phyloP scores from a whole-genome alignment of 2,888 invertebrate species.

The Cinara cedri region DNA sequence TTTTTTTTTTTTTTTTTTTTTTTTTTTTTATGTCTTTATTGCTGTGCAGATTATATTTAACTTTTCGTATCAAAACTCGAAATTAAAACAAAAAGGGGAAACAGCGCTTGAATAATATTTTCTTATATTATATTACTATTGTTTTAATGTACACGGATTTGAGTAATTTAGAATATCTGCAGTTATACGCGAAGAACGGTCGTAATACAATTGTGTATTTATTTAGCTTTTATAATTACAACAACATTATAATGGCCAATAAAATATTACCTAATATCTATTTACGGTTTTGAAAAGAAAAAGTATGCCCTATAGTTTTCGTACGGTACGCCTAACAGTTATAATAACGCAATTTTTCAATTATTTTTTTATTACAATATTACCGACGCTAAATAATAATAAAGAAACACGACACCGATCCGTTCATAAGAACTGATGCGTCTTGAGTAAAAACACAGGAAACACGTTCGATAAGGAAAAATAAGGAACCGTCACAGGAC shows the following conservation, averaged over 20 bases:
- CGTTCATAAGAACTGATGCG: too few species aligned
- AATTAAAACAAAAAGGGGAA: conserved; percentile 30
- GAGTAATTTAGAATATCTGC: background rate
- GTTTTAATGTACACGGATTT: conserved; percentile 26
- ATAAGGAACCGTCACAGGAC: too few species aligned
- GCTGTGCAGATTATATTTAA: conserved; percentile 32
- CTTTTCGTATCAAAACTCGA: conserved; percentile 38
- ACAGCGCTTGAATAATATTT: background rate
- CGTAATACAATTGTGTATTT: conserved; percentile 4
- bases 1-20: conserved; percentile 23
- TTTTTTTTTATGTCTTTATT: conserved; percentile 30
- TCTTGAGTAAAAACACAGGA: too few species aligned
- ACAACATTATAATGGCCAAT: conserved; percentile 21
- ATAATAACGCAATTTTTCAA: too few species aligned
- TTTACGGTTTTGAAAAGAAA: too few species aligned
- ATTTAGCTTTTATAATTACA: conserved; percentile 1
- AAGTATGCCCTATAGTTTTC: too few species aligned
- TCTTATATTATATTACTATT: conserved; percentile 4
- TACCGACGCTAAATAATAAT: too few species aligned
- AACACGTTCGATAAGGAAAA: too few species aligned
- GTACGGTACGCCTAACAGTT: too few species aligned
- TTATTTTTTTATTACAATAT: too few species aligned
- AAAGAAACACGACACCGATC: too few species aligned
- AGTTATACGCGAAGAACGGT: background rate
- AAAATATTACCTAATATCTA: too few species aligned